Evolutionary conservation across 2,888 invertebrate species (phyloP), one percentile per base, ranked within the genome.

Genomic region (Megalurothrips usitatus): DNA sequence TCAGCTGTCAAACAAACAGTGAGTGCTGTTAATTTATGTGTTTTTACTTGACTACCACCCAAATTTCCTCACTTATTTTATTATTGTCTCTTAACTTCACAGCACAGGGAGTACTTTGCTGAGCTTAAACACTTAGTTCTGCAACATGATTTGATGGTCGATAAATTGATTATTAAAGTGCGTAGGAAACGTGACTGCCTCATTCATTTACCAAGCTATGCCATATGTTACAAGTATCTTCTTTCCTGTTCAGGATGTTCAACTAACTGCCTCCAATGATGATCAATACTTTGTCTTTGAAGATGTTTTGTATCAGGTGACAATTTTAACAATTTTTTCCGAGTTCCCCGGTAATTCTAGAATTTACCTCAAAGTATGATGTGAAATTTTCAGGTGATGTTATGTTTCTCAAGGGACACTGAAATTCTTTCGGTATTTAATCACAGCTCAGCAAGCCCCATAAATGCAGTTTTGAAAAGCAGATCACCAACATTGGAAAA

Each of bases 261-360:
- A 97, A 87, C 87, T 98, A 82, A 98, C 98, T 0, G 97, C 98
- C 0, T 96, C 97, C 14, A 98, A 98, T 87, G 98, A 98, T 86
- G 98, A 98, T 87, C 98, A 98, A 87, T 98, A 98, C 87, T 98
- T 98, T 87, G 97, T 98, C 0, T 98, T 97, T 87, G 98, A 98
- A 89, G 98, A 98, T 88, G 92, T 97, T 81, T 88, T 98, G 0
- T 97, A 97, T 87, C 97, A 98, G 90, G 94, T 95, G 86, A 84
- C 80, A 80, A 58, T 14, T 34, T 47, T 58, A 58, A 17, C 58
- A 19, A 14, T 58, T 6, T 43, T 43, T 79, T 43, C n/a, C 12
- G 34, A 48, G 17, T 79, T 43, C 43, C 34, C 78, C 43, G 26
- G 6, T 48, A 43, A 52, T 81, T 2, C 80, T 80, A 17, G 23